A percentile compares a stretch with the other conserved stretches of the same genome.
Conservation (phyloP, 1,140 invertebrate genomes). For the Ips nitidus region DNA sequence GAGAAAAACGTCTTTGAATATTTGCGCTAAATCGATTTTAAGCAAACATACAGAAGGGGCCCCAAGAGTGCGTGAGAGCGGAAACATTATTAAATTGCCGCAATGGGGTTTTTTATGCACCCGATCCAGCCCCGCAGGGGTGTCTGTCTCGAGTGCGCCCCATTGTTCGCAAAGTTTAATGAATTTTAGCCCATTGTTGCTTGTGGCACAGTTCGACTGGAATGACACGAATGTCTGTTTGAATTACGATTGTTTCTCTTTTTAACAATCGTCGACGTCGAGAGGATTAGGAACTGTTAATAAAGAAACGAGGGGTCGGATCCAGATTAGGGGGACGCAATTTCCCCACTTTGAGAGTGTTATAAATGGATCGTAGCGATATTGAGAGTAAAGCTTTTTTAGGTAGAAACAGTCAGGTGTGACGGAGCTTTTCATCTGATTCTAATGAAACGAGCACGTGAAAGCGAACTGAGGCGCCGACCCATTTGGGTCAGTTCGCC, state of each 20-base stretch:
- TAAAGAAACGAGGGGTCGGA: slow-evolving; percentile 7
- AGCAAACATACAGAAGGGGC: slow-evolving; percentile 9
- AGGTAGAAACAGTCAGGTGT: slow-evolving; percentile 19
- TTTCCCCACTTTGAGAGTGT: not conserved
- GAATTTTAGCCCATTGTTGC: slow-evolving; percentile 37
- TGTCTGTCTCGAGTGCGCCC: slow-evolving; percentile 30
- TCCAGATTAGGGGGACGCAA: not conserved
- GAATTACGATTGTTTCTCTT: slow-evolving; percentile 32
- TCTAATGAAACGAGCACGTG: slow-evolving; percentile 25
- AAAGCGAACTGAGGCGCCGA: slow-evolving; percentile 7
- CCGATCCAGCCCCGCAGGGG: slow-evolving; percentile 36
- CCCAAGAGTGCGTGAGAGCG: slow-evolving; percentile 41
- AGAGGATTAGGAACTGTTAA: slow-evolving; percentile 9
- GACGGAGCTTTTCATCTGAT: slow-evolving; percentile 17
- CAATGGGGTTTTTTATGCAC: slow-evolving; percentile 47
- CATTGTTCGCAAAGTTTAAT: slow-evolving; percentile 39
- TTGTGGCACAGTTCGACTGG: slow-evolving; percentile 20
- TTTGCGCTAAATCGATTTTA: slow-evolving; percentile 23
- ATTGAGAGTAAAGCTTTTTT: not conserved
- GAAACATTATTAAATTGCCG: slow-evolving; percentile 51
- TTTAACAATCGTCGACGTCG: slow-evolving; percentile 6
- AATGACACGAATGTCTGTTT: slow-evolving; percentile 28
- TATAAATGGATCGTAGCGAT: not conserved
- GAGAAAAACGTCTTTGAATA: not conserved
- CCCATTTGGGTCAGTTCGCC: slow-evolving; percentile 24